Base-by-base conservation (phyloP, 2,113 vertebrate genomes). In the Rhynchopsitta pachyrhyncha region DNA sequence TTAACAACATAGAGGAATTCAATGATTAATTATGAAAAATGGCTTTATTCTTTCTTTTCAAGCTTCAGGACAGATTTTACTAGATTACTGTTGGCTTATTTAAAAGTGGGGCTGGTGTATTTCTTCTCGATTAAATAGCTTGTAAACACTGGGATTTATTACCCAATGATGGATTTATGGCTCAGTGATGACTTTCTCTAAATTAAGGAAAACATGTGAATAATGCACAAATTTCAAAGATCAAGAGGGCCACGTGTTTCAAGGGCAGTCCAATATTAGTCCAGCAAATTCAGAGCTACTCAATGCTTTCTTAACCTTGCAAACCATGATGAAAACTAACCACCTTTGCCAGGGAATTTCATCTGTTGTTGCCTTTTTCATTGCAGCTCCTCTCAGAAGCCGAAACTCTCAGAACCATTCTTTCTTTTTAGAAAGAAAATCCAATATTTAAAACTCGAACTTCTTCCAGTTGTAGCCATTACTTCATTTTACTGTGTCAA, bases 81-180 rank as follows among this genome's bases (percentile, higher is more conserved):
- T 80, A 94, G 83, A 89, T 90, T 81, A 89, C 69, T n/a, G 33
- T 2, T 91, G 44, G 49, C 79, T 83, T 86, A 75, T 83, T 91
- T 82, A 82, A 92, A 92, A 92, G 68, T 37, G 11, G n/a, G 53
- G 41, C 62, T 86, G 52, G 80, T 93, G 77, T 52, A 90, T 90
- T 86, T 94, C 17, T 13, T 59, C 91, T 71, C 33, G 11, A 66
- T 89, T 90, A 86, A 94, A 94, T 94, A 93, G 77, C 93, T 83
- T 96, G 92, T 93, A 96, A 96, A 97, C 86, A 89, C 68, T 59
- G 77, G 81, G 83, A 88, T 96, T 92, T 95, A 93, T 80, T 84
- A 94, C 90, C 86, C 81, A 94, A 12, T 59, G 90, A 96, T 86
- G 75, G 95, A 94, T 97, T 97, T 94, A 95, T 63, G 94, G 84